Conservation (phyloP, 2,113 vertebrate species). For the Campylomormyrus tamandua region DNA sequence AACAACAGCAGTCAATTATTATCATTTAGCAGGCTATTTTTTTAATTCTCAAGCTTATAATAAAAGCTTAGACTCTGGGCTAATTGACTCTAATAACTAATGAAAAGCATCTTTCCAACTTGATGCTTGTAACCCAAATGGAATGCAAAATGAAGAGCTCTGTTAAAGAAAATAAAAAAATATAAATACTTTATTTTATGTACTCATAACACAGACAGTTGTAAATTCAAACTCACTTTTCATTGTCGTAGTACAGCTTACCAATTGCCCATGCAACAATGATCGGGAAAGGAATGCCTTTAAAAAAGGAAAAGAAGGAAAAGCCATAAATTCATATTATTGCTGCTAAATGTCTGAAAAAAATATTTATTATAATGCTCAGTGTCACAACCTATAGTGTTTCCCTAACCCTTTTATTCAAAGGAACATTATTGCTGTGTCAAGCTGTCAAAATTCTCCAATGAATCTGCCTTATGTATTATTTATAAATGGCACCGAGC, state of each 20-base stretch:
- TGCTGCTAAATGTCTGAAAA: not conserved
- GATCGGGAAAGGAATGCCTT: slow-evolving; percentile 88
- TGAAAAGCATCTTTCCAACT: slow-evolving; percentile 4
- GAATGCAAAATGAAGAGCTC: not conserved
- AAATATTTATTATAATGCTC: not conserved
- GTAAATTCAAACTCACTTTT: slow-evolving; percentile 71
- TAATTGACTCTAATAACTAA: not conserved
- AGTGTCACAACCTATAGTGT: not conserved
- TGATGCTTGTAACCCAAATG: not conserved
- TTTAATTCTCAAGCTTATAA: not conserved
- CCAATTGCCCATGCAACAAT: slow-evolving; percentile 51
- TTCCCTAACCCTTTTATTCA: not conserved
- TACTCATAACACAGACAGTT: not conserved
- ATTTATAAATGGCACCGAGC: not conserved
- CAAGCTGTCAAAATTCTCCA: not conserved
- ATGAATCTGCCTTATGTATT: not conserved
- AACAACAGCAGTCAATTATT: slow-evolving; percentile 59
- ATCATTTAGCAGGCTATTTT: not conserved
- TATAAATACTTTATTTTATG: not conserved
- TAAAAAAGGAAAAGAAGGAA: slow-evolving; percentile 4
- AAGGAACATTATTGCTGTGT: not conserved
- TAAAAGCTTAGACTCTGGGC: not conserved
- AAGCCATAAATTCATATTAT: not conserved
- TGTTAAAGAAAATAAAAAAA: not conserved
- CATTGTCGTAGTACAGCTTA: slow-evolving; percentile 85